Conservation (phyloP, 2,113 vertebrate genomes). For the Cisticola juncidis region DNA sequence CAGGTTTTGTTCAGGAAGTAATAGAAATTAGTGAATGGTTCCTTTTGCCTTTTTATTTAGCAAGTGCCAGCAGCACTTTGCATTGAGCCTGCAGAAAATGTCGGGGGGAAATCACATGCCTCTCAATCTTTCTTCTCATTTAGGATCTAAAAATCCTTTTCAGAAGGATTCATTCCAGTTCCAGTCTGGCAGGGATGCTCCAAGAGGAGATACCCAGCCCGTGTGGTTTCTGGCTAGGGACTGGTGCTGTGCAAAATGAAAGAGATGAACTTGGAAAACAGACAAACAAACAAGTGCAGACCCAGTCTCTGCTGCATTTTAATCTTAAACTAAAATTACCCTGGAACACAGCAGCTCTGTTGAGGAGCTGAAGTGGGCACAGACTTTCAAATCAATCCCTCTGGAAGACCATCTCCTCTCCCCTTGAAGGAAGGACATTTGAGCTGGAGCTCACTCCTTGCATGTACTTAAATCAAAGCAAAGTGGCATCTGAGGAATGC, state of each 20-base stretch:
- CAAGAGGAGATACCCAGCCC: background rate
- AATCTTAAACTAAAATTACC: conserved; percentile 33
- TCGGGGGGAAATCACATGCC: background rate
- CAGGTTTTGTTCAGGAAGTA: conserved; percentile 36
- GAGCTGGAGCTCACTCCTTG: background rate
- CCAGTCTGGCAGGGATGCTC: conserved; percentile 5
- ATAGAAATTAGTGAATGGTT: conserved; percentile 43
- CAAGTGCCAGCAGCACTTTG: conserved; percentile 24
- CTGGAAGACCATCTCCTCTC: background rate
- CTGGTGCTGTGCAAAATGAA: background rate
- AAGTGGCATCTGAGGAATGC: background rate
- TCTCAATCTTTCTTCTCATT: conserved; percentile 39
- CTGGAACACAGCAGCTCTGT: background rate
- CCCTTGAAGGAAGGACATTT: background rate
- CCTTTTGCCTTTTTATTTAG: conserved; percentile 40
- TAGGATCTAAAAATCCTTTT: conserved; percentile 11
- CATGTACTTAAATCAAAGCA: background rate
- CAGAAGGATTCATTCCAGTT: background rate
- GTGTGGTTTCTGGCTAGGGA: background rate
- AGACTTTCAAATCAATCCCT: background rate
- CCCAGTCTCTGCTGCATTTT: conserved; percentile 1
- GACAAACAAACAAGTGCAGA: background rate
- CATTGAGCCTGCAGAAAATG: background rate
- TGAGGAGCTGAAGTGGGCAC: background rate
- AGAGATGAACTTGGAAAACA: background rate